Evolutionary conservation across 2,113 vertebrate species (phyloP), one percentile per base, ranked within the genome.

Genomic region (Chloropsis cyanopogon): DNA sequence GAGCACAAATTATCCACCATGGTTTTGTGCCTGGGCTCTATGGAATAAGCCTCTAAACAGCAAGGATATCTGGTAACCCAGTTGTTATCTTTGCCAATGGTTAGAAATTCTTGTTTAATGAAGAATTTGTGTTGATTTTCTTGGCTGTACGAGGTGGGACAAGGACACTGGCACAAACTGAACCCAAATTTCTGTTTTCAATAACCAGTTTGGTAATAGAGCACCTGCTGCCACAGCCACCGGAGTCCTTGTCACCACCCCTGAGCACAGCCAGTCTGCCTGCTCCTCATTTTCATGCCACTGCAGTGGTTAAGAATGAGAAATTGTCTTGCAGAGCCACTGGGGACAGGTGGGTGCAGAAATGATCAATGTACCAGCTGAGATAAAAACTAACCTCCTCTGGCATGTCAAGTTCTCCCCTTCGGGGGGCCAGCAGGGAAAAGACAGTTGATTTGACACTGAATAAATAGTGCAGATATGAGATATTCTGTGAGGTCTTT

Each of bases 401-500:
- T 6, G 69, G 78, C 77, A 86, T 33, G 90, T 90, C 85, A 84
- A 49, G 56, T 76, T 92, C 92, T 87, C 57, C 17, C 93, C 87
- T 93, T 94, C n/a, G 10, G 94, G 81, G 96, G 88, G 90, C 90
- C 65, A 79, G 71, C 56, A 73, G n/a, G 47, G 64, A 96, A 80
- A 85, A 82, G 91, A 64, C 68, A 81, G 92, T 85, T 90, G 92
- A 60, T 80, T 61, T 80, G 59, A 92, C 66, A 88, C 61, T 78
- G 75, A 77, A 73, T 91, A 92, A 95, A 91, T 75, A 96, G 31
- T 13, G 76, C n/a, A 93, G 94, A 95, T 76, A 86, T 57, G 41
- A 93, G 95, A 94, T 92, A 75, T 42, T 95, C 86, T 82, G 60
- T 84, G 82, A 91, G 63, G 91, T 69, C 66, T 94, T 94, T 95